A percentile compares a stretch with the other conserved stretches of the same genome.
phyloP scores from a whole-genome alignment of 2,888 invertebrate genomes.

The Liopterus haemorrhoidalis region DNA sequence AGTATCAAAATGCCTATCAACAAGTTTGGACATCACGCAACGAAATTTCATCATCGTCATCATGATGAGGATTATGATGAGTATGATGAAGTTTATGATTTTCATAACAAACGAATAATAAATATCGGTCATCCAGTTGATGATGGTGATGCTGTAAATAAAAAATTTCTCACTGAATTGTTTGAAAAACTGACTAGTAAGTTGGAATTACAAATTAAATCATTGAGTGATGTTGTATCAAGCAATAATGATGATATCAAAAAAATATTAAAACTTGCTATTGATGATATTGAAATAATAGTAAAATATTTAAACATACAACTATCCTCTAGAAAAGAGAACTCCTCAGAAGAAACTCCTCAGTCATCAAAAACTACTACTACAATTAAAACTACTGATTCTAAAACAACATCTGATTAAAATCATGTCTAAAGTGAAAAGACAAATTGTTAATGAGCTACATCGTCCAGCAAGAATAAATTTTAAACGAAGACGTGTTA shows the following conservation, averaged over 20 bases:
- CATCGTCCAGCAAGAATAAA: slow-evolving; percentile 37
- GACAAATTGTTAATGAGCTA: too few relatives aligned
- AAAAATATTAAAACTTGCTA: too few relatives aligned
- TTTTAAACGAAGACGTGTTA: slow-evolving; percentile 35
- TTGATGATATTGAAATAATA: slow-evolving; percentile 1
- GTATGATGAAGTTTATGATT: background rate
- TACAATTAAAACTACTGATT: too few relatives aligned
- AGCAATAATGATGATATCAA: too few relatives aligned
- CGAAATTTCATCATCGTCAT: background rate
- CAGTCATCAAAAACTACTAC: too few relatives aligned
- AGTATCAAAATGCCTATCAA: background rate
- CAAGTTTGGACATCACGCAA: background rate
- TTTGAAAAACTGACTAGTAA: background rate
- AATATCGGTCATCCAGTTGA: background rate
- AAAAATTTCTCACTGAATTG: background rate
- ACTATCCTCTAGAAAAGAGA: too few relatives aligned
- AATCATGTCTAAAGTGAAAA: too few relatives aligned
- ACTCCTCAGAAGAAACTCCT: too few relatives aligned
- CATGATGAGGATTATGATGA: background rate
- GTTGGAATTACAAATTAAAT: too few relatives aligned
- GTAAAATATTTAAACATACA: slow-evolving; percentile 32
- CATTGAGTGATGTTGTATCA: too few relatives aligned
- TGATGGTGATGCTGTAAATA: slow-evolving; percentile 1
- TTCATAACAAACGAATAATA: background rate
- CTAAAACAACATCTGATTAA: too few relatives aligned